Base-by-base conservation (phyloP, 2,113 vertebrate species). In the Daphoenositta chrysoptera region DNA sequence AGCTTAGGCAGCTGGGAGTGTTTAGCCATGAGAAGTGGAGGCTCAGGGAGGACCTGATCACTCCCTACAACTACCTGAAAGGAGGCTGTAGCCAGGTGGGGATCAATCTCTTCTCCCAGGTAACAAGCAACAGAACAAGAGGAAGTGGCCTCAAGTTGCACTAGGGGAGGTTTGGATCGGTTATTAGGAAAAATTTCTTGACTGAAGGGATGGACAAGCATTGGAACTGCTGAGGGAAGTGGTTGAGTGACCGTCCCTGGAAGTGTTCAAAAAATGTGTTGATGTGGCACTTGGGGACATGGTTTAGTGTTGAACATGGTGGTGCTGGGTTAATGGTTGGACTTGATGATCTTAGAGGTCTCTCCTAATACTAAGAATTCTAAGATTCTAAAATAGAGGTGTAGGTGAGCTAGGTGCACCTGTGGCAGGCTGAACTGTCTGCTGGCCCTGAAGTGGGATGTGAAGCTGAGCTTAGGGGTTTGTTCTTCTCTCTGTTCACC, bases 341-440 rank as follows among this genome's bases (percentile, higher is more conserved):
- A 48, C 11, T 42, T 1, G 0, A 18, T 60, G n/a, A 54, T 66
- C 13, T 18, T 31, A 9, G 26, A 69, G 40, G 16, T 48, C 26
- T 70, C 70, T 63, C 35, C 15, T 9, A 77, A 16, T 15, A 33
- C 10, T 19, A 63, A 42, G 14, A 20, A 76, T 77, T 56, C 15
- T 20, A 8, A 35, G 21, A 39, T 51, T 73, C 51, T 61, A 35
- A 42, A 69, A 20, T 11, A 54, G 63, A 83, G 8, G 22, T 48
- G 15, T 65, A 21, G 30, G 40, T 31, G n/a, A 39, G 26, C 18
- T 19, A 47, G 10, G 18, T 30, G 45, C 5, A 3, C 20, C 23
- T 37, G 24, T 11, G 39, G 45, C 16, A 27, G 44, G 31, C 33
- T 8, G 39, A 8, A 1, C 51, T 0, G 0, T 10, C 16, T 53